These are phyloP conservation scores for Hirtodrosophila confusa DNA, from an alignment of 2,888 invertebrate genomes.

Conservation along the genomic window DNA sequence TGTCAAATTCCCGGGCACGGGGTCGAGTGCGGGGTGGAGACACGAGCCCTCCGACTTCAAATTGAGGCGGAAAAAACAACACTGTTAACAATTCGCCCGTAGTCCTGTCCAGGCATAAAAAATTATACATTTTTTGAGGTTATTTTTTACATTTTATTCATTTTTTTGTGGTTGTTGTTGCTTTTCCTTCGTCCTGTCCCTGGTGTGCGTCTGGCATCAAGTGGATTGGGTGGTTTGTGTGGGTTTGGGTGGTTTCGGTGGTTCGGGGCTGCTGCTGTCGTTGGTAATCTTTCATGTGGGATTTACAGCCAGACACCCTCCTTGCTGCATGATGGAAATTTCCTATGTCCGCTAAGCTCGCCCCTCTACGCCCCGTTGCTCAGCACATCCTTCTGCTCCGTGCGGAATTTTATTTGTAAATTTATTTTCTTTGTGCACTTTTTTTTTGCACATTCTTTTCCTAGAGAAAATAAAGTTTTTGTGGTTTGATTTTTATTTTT, in stretches of 20 bases:
- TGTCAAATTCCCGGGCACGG: slow-evolving; percentile 70
- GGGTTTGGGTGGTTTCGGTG: slow-evolving; percentile 21
- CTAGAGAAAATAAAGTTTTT: slow-evolving; percentile 57
- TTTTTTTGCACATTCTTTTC: slow-evolving; percentile 45
- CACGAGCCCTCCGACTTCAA: too few relatives aligned
- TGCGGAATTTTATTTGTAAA: slow-evolving; percentile 74
- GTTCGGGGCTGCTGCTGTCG: slow-evolving; percentile 46
- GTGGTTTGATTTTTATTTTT: slow-evolving; percentile 41
- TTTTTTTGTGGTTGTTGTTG: slow-evolving; percentile 5
- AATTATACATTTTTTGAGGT: slow-evolving; percentile 69
- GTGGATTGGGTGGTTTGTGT: slow-evolving; percentile 44
- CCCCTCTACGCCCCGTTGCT: neutral
- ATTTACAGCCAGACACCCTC: slow-evolving; percentile 81
- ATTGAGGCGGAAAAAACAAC: slow-evolving; percentile 58
- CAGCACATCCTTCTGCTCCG: neutral
- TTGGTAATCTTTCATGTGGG: slow-evolving; percentile 82
- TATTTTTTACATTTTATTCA: slow-evolving; percentile 75
- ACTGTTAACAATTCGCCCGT: slow-evolving; percentile 64
- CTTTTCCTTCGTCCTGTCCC: slow-evolving; percentile 18
- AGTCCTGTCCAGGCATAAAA: slow-evolving; percentile 33
- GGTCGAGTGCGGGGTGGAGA: slow-evolving; percentile 4
- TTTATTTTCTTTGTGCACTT: slow-evolving; percentile 63
- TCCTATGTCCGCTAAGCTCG: neutral
- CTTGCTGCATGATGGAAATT: slow-evolving; percentile 46
- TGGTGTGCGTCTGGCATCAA: slow-evolving; percentile 58